Conservation (phyloP, 2,113 vertebrate genomes). For the Bucco capensis region DNA sequence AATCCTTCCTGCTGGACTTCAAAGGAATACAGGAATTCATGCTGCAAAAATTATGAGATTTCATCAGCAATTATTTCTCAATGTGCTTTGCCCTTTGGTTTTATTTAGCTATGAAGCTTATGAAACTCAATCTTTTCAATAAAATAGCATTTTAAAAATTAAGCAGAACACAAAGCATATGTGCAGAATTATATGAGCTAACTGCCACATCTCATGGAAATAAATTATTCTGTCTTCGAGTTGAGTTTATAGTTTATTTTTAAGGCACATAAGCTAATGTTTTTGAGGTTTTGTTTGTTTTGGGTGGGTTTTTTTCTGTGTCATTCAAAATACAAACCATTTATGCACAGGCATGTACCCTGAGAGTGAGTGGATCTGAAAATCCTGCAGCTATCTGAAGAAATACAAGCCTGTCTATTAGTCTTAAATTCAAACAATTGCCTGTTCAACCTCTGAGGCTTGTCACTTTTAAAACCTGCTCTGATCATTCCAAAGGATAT, state of each 20-base stretch:
- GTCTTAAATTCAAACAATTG: neutral
- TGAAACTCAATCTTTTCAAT: neutral
- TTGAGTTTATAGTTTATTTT: neutral
- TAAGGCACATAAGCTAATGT: neutral
- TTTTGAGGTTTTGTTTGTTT: too few species aligned
- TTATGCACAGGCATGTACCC: neutral
- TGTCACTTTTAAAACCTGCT: neutral
- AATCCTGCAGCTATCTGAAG: neutral
- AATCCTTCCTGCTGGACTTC: neutral
- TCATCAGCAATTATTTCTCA: neutral
- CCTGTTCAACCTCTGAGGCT: neutral
- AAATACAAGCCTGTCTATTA: neutral
- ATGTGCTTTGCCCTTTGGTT: neutral
- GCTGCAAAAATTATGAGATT: neutral
- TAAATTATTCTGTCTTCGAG: neutral
- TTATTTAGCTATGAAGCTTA: neutral
- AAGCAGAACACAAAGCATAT: neutral
- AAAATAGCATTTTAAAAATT: neutral
- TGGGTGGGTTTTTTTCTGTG: neutral
- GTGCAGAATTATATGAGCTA: neutral
- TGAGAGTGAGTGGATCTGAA: neutral
- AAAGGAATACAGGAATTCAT: neutral
- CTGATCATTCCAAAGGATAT: neutral
- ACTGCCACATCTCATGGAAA: neutral
- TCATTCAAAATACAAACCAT: neutral